Percentiles rank a stretch among this genome's conserved stretches.
Evolutionary conservation across 2,888 invertebrate species (phyloP).

Genomic region (Sminthurides aquaticus): DNA sequence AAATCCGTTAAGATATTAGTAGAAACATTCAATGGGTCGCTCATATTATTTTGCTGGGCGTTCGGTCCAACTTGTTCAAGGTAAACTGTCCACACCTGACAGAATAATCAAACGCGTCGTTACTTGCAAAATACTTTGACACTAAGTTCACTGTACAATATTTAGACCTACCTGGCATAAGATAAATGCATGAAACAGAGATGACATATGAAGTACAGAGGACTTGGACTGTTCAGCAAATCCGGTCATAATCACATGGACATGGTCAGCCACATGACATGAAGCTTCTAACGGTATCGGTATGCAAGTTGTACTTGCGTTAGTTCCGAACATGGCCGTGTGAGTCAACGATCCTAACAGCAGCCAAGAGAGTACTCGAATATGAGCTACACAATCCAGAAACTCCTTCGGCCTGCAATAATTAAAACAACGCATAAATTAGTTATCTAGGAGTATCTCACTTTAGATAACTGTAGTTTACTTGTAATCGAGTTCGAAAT

Average conservation of each 20-base stretch:
- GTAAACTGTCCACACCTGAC: conserved; percentile 90
- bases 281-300: conserved; percentile 94
- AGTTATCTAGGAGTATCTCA: background rate
- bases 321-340: conserved; percentile 59
- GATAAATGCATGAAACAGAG: conserved; percentile 92
- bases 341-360: conserved; percentile 89
- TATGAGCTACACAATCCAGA: conserved; percentile 88
- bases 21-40: conserved; percentile 65
- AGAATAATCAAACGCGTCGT: background rate
- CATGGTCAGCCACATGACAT: conserved; percentile 92
- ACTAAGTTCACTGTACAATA: no score
- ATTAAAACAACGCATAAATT: conserved; percentile 1
- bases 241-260: conserved; percentile 91
- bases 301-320: conserved; percentile 55
- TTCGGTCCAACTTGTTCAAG: conserved; percentile 75
- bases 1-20: conserved; percentile 87
- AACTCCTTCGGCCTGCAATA: conserved; percentile 76
- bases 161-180: conserved; percentile 69
- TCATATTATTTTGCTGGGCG: conserved; percentile 50
- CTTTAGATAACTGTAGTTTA: no score
- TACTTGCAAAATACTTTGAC: background rate
- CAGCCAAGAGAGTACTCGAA: conserved; percentile 90
- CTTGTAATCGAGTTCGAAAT: no score
- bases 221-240: conserved; percentile 93
- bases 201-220: conserved; percentile 88